A percentile compares a stretch with the other conserved stretches of the same genome.
phyloP scores from a whole-genome alignment of 2,113 vertebrate genomes.

The Solenodon paradoxus region DNA sequence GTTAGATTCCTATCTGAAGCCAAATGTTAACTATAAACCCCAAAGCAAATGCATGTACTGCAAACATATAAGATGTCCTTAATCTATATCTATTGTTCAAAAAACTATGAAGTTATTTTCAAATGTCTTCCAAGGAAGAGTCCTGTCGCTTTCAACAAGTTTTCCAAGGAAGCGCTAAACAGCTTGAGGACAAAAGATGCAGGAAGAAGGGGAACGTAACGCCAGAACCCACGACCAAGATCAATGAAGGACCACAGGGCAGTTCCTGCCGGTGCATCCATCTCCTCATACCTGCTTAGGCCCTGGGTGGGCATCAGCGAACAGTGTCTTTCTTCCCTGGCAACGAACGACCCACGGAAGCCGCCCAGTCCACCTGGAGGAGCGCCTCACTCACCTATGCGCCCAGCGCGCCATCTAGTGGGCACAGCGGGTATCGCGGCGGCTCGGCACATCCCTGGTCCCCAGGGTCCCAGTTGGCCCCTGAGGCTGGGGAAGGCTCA shows the following conservation, averaged over 20 bases:
- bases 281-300: neutral
- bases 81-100: neutral
- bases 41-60: neutral
- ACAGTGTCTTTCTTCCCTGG: too few relatives aligned
- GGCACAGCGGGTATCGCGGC: neutral
- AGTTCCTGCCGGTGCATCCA: neutral
- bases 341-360: neutral
- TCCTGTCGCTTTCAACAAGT: neutral
- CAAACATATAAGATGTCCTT: neutral
- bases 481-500: neutral
- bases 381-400: neutral
- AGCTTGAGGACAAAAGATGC: neutral
- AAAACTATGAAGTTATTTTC: neutral
- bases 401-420: constrained; percentile 40
- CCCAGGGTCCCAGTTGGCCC: neutral
- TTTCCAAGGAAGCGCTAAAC: neutral
- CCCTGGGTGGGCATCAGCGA: neutral
- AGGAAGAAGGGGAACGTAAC: neutral
- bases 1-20: neutral
- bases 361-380: too few relatives aligned
- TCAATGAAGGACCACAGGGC: neutral
- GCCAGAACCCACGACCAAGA: neutral
- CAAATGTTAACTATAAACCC: neutral
- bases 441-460: accelerated
- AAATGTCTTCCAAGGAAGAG: neutral